A percentile compares a stretch with the other conserved stretches of the same genome.
phyloP scores from a whole-genome alignment of 2,113 vertebrate genomes.

The Trematomus loennbergii region DNA sequence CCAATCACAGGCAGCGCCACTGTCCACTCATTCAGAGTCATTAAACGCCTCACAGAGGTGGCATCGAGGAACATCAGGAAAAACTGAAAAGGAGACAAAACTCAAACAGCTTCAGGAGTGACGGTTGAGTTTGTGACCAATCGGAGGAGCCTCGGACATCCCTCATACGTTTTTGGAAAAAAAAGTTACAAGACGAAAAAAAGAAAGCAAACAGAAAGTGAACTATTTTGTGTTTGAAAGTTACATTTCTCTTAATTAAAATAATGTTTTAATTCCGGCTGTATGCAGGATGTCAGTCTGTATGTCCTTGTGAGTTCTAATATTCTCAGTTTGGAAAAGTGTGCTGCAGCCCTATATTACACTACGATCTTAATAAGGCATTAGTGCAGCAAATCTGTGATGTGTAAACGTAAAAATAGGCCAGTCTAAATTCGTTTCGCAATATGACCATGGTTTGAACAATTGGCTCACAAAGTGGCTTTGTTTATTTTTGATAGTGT shows the following conservation, averaged over 20 bases:
- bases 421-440: too few relatives aligned
- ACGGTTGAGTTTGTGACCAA: background rate
- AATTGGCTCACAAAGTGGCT: too few relatives aligned
- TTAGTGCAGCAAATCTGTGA: too few relatives aligned
- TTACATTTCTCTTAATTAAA: background rate
- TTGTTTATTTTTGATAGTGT: too few relatives aligned
- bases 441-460: too few relatives aligned
- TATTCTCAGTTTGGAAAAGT: too few relatives aligned
- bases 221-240: background rate
- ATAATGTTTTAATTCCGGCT: background rate
- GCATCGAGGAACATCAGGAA: background rate
- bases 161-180: background rate
- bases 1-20: constrained; percentile 14
- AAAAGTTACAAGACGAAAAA: too few relatives aligned
- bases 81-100: background rate
- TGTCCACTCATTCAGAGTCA: constrained; percentile 10
- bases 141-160: background rate
- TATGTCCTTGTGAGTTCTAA: too few relatives aligned
- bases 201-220: background rate
- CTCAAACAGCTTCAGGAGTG: background rate
- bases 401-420: too few relatives aligned
- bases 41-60: background rate
- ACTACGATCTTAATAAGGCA: too few relatives aligned
- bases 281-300: too few relatives aligned
- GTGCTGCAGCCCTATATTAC: too few relatives aligned